phyloP scores from a whole-genome alignment of 2,888 invertebrate genomes.

The Sminthurinus aureus region DNA sequence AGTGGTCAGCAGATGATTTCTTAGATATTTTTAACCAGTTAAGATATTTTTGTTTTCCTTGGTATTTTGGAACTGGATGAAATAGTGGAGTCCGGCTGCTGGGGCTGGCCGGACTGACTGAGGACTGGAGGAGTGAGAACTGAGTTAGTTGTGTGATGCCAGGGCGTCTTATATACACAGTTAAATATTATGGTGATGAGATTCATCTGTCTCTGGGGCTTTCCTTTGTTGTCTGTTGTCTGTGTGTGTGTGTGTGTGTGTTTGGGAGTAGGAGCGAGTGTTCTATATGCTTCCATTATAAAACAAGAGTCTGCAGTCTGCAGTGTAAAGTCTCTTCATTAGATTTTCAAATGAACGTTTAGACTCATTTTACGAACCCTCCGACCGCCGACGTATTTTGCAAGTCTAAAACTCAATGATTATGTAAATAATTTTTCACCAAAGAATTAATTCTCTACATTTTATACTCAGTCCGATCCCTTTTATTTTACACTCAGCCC shows the following conservation, averaged over 20 bases:
- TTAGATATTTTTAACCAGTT: not conserved
- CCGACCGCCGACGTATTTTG: conserved; percentile 38
- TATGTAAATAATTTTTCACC: conserved; percentile 45
- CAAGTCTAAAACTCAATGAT: conserved; percentile 43
- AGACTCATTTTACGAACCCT: conserved; percentile 35
- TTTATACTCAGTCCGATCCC: conserved; percentile 13
- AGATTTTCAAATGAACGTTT: conserved; percentile 58
- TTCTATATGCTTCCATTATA: not conserved
- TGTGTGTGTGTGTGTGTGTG: not conserved
- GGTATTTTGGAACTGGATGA: not conserved
- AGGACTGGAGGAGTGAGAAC: conserved; percentile 21
- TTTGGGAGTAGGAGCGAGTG: not conserved
- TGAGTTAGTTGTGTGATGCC: conserved; percentile 33
- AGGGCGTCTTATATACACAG: conserved; percentile 38
- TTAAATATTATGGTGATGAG: conserved; percentile 45
- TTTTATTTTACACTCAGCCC: conserved; percentile 8
- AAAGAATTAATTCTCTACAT: conserved; percentile 42
- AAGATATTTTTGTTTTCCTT: not conserved
- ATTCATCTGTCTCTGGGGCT: conserved; percentile 40
- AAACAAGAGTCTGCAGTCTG: not conserved
- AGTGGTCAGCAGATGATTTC: not conserved
- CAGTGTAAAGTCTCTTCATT: conserved; percentile 48
- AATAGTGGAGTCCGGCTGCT: no score
- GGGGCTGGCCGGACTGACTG: no score
- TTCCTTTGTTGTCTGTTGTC: not conserved